Conservation (phyloP, 2,888 invertebrate genomes). For the Neoitamus cyanurus region DNA sequence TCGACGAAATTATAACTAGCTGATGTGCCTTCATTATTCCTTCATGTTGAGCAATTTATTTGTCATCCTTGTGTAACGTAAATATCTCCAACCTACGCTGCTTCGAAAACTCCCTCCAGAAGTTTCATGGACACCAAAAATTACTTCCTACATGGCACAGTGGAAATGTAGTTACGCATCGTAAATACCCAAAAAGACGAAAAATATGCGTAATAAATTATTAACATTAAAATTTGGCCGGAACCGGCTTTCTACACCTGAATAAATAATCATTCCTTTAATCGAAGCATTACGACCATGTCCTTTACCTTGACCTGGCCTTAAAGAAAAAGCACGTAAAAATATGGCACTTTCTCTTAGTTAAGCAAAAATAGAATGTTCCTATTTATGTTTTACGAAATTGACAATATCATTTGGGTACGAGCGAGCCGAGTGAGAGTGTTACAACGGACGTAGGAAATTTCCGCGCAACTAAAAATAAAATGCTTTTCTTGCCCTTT, state of each 20-base stretch:
- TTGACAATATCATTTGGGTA: not conserved
- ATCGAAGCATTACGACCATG: not conserved
- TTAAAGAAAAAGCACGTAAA: not conserved
- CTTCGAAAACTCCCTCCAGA: not conserved
- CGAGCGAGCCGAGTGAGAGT: not conserved
- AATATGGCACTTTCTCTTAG: not conserved
- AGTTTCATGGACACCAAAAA: not conserved
- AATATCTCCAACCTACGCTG: not conserved
- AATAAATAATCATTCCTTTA: not conserved
- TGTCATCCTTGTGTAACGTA: not conserved
- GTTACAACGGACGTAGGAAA: not conserved
- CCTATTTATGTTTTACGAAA: not conserved
- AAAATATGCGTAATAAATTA: not conserved
- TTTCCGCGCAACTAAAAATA: conserved; percentile 35
- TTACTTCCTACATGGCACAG: not conserved
- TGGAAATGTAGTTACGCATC: not conserved
- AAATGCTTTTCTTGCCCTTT: conserved; percentile 20
- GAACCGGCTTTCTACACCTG: not conserved
- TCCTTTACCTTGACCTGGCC: not conserved
- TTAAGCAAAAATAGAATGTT: conserved; percentile 11
- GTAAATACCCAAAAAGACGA: not conserved
- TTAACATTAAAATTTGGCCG: not conserved
- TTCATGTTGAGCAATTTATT: not conserved
- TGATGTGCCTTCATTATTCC: not conserved
- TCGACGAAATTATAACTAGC: not conserved